Percentiles rank a stretch among this genome's conserved stretches.
phyloP scores from a whole-genome alignment of 2,888 invertebrate genomes.

The Antheraea yamamai region DNA sequence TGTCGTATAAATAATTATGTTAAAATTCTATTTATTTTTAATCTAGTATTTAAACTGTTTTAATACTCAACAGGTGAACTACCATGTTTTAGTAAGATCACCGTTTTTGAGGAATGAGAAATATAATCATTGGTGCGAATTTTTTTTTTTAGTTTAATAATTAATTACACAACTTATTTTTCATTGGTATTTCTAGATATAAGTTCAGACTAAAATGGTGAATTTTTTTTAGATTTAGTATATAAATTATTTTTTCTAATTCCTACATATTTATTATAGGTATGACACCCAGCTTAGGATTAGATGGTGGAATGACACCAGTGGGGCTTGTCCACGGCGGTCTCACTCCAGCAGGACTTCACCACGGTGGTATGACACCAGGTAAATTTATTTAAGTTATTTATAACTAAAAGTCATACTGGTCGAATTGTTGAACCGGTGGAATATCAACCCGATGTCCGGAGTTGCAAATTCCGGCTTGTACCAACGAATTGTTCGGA shows the following conservation, averaged over 20 bases:
- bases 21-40: background rate
- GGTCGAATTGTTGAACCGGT: too few relatives aligned
- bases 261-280: slow-evolving; percentile 20
- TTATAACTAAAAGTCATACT: too few relatives aligned
- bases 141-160: too few relatives aligned
- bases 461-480: too few relatives aligned
- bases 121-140: too few relatives aligned
- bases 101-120: too few relatives aligned
- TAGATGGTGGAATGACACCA: slow-evolving; percentile 54
- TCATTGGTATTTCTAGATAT: background rate
- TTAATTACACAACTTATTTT: too few relatives aligned
- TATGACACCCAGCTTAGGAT: slow-evolving; percentile 49
- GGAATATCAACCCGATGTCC: too few relatives aligned
- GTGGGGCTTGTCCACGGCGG: slow-evolving; percentile 61
- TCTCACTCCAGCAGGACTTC: slow-evolving; percentile 58
- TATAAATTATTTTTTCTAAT: background rate
- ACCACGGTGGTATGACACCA: slow-evolving; percentile 69
- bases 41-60: background rate
- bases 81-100: too few relatives aligned
- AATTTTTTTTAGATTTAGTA: background rate
- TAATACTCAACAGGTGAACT: background rate
- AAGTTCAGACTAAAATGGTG: background rate
- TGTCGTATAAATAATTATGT: slow-evolving; percentile 13
- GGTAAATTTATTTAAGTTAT: background rate
- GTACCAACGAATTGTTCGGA: too few relatives aligned